Percentiles rank a stretch among this genome's conserved stretches.
Evolutionary conservation across 2,797 vertebrate genomes (phyloP).

Genomic region (Merluccius polli): DNA sequence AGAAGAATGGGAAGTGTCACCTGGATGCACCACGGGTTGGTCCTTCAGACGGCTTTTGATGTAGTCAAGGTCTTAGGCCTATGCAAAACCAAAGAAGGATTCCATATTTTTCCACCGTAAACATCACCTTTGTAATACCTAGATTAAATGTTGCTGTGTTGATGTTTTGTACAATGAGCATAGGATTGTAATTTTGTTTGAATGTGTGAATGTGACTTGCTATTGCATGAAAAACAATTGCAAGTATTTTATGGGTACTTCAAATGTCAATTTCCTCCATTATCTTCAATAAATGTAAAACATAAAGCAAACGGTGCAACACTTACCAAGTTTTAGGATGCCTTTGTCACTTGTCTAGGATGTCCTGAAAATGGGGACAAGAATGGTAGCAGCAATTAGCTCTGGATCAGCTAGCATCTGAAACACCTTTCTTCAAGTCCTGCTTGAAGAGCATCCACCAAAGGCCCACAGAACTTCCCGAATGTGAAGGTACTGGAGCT

Average conservation of each 20-base stretch:
- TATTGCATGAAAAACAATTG: constrained; percentile 17
- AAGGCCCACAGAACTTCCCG: constrained; percentile 28
- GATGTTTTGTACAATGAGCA: background rate
- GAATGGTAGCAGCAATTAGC: constrained; percentile 25
- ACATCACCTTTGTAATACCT: background rate
- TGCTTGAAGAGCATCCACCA: constrained; percentile 22
- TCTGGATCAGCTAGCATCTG: constrained; percentile 33
- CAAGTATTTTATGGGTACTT: constrained; percentile 8
- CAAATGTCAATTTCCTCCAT: too few species aligned
- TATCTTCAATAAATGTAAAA: constrained; percentile 4
- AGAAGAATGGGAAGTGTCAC: too few species aligned
- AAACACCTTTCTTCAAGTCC: constrained; percentile 19
- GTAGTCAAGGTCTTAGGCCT: background rate
- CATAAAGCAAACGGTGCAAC: constrained; percentile 17
- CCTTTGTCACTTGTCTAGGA: too few species aligned
- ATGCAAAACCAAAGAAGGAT: too few species aligned
- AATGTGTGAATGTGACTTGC: constrained; percentile 5
- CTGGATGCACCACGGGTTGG: too few species aligned
- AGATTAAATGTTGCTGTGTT: background rate
- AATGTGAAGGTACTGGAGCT: constrained; percentile 24
- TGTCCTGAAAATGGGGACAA: background rate
- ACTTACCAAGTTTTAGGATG: too few species aligned
- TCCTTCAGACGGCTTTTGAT: constrained; percentile 1
- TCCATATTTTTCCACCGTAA: background rate
- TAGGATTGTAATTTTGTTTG: too few species aligned